phyloP scores from a whole-genome alignment of 2,888 invertebrate genomes.

The Chaitophorus viminalis region DNA sequence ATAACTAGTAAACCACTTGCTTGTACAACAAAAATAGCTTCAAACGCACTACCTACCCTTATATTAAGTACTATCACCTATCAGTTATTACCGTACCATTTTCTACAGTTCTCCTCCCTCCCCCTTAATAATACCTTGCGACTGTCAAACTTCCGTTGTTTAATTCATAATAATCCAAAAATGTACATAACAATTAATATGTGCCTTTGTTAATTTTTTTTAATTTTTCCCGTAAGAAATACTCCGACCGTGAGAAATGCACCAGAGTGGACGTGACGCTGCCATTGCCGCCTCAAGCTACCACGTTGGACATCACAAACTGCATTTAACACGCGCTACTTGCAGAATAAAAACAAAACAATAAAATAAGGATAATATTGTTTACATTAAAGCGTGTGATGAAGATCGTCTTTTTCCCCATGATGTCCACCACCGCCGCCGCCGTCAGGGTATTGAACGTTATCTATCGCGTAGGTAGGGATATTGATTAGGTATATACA shows the following conservation, averaged over 20 bases:
- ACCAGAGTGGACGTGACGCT: conserved; percentile 53
- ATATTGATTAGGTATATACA: too few relatives aligned
- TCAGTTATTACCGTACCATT: too few relatives aligned
- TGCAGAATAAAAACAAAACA: background rate
- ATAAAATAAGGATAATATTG: background rate
- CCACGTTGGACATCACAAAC: conserved; percentile 46
- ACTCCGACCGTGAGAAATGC: conserved; percentile 37
- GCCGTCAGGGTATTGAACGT: background rate
- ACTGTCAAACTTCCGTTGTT: too few relatives aligned
- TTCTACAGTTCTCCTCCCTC: too few relatives aligned
- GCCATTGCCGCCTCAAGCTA: conserved; percentile 45
- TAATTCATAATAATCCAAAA: too few relatives aligned
- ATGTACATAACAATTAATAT: too few relatives aligned
- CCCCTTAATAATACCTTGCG: background rate
- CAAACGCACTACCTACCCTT: too few relatives aligned
- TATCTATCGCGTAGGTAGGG: background rate
- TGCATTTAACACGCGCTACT: conserved; percentile 8
- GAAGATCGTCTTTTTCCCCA: background rate
- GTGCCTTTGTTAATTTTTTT: background rate
- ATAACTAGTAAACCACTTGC: background rate
- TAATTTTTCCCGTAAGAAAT: conserved; percentile 10
- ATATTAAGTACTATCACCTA: background rate
- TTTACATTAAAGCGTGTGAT: background rate
- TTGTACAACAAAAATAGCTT: background rate
- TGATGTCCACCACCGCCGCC: background rate